These are phyloP conservation scores for Darevskia mixta DNA, from an alignment of 2,797 vertebrate genomes.

Conservation along the genomic window DNA sequence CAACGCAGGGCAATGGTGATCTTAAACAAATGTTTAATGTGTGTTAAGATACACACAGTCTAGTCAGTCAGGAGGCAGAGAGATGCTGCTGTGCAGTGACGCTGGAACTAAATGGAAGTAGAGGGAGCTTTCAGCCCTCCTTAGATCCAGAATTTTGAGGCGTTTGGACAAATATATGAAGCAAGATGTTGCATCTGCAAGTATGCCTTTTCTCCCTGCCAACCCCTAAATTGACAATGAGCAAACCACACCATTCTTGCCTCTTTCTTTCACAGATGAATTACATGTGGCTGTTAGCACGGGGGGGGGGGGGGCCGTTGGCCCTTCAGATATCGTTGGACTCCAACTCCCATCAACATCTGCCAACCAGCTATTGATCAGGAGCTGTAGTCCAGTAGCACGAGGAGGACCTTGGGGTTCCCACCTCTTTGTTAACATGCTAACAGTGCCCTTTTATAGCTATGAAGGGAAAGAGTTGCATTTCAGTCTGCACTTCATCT, in stretches of 20 bases:
- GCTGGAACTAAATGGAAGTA: rapidly evolving
- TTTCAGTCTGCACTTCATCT: constrained; percentile 4
- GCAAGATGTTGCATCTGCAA: background rate
- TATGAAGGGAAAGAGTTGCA: background rate
- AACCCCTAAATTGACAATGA: background rate
- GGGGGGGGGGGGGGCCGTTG: too few relatives aligned
- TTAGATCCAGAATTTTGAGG: background rate
- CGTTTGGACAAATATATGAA: background rate
- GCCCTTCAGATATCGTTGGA: too few relatives aligned
- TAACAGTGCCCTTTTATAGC: background rate
- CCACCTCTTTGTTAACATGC: too few relatives aligned
- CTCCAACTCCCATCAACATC: too few relatives aligned
- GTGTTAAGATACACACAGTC: too few relatives aligned
- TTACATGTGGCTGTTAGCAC: background rate
- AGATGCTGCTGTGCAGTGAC: background rate
- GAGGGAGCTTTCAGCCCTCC: background rate
- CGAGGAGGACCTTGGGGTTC: too few relatives aligned
- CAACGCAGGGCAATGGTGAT: background rate
- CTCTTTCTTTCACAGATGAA: background rate
- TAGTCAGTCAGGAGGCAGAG: background rate
- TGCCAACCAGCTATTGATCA: too few relatives aligned
- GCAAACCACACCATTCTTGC: background rate
- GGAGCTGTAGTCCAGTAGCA: too few relatives aligned
- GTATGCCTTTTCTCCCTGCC: background rate
- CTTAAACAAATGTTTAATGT: constrained; percentile 2